These are phyloP conservation scores for Hartigia nigra DNA, from an alignment of 2,888 invertebrate species.

Conservation along the genomic window DNA sequence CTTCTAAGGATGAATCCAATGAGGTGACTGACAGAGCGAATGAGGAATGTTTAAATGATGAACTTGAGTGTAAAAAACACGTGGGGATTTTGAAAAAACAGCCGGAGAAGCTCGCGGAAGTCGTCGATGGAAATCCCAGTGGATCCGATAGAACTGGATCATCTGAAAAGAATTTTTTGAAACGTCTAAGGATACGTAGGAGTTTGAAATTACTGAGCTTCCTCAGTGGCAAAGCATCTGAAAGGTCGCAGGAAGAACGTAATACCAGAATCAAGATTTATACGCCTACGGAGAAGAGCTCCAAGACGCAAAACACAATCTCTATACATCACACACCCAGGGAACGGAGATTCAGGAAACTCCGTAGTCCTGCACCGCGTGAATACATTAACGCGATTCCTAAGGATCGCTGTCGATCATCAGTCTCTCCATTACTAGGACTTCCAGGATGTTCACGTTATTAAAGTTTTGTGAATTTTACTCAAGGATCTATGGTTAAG, in stretches of 20 bases:
- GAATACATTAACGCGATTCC: background rate
- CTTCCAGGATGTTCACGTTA: constrained; percentile 48
- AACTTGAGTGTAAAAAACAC: constrained; percentile 42
- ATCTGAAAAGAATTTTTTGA: constrained; percentile 50
- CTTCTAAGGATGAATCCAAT: constrained; percentile 14
- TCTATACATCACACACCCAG: constrained; percentile 60
- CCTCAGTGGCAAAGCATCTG: constrained; percentile 54
- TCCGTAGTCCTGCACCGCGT: constrained; percentile 37
- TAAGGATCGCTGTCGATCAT: constrained; percentile 9
- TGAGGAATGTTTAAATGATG: constrained; percentile 32
- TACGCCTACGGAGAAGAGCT: constrained; percentile 50
- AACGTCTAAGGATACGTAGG: constrained; percentile 50
- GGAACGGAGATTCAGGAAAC: constrained; percentile 61
- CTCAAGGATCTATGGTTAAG: constrained; percentile 28
- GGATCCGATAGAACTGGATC: constrained; percentile 35
- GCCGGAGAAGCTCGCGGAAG: constrained; percentile 46
- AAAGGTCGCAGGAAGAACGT: constrained; percentile 57
- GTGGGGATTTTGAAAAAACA: constrained; percentile 49
- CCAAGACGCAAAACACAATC: constrained; percentile 55
- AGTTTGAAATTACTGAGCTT: constrained; percentile 59
- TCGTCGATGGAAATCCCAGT: constrained; percentile 37
- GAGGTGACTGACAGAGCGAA: constrained; percentile 19
- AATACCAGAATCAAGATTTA: constrained; percentile 56
- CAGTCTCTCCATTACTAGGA: constrained; percentile 44
- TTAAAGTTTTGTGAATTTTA: constrained; percentile 36